Conservation (phyloP, 2,113 vertebrate genomes). For the Camelus bactrianus region DNA sequence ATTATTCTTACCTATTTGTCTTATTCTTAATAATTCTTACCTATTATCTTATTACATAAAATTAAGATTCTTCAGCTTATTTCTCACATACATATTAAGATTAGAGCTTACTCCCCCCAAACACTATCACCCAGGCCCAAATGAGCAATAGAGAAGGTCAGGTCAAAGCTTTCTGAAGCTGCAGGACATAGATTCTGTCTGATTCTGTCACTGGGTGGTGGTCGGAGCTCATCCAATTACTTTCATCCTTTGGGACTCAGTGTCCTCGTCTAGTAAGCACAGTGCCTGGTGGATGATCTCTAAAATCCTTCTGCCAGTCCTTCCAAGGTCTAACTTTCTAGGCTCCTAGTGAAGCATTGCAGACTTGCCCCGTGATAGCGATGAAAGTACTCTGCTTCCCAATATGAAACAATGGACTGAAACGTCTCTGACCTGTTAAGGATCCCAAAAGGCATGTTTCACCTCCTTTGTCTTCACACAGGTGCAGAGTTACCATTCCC, state of each 20-base stretch:
- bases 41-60: conserved; percentile 18
- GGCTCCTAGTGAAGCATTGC: neutral
- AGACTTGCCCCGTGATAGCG: neutral
- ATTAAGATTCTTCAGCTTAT: conserved; percentile 2
- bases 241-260: neutral
- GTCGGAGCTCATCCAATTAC: neutral
- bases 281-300: neutral
- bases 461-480: neutral
- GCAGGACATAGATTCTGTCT: neutral
- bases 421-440: neutral
- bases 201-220: neutral
- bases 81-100: neutral
- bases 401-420: neutral
- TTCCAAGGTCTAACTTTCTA: neutral
- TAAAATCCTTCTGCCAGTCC: neutral
- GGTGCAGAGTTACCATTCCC: neutral
- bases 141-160: neutral
- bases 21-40: neutral
- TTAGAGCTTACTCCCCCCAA: neutral
- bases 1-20: neutral
- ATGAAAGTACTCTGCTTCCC: neutral
- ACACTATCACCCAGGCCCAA: neutral
- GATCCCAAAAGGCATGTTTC: neutral
- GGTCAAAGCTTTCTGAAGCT: neutral
- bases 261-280: neutral